These are phyloP conservation scores for Drosophila incognita DNA, from an alignment of 2,888 invertebrate genomes.

Conservation along the genomic window DNA sequence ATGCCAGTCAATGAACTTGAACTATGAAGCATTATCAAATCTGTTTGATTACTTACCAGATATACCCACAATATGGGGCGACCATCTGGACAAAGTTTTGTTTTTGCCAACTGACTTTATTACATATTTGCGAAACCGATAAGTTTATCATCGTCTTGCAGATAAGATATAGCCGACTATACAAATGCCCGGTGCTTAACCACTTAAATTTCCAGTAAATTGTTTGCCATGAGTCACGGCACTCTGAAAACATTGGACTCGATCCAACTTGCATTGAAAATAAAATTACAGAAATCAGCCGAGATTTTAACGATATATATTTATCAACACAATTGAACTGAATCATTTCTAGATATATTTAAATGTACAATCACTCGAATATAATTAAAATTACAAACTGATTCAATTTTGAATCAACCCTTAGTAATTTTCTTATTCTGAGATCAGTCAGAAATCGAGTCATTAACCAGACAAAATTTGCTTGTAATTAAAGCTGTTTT, in stretches of 20 bases:
- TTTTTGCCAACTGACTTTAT: constrained; percentile 16
- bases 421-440: not conserved
- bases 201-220: constrained; percentile 28
- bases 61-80: not conserved
- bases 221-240: constrained; percentile 39
- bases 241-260: not conserved
- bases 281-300: not conserved
- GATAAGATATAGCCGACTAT: constrained; percentile 51
- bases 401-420: not conserved
- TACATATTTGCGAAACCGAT: constrained; percentile 31
- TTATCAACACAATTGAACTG: not conserved
- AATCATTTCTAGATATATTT: not conserved
- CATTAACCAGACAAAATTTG: not conserved
- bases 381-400: not conserved
- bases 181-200: constrained; percentile 30
- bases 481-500: not conserved
- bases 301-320: not conserved
- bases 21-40: constrained; percentile 19
- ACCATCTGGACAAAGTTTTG: constrained; percentile 1
- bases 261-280: not conserved
- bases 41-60: not conserved
- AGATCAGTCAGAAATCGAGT: not conserved
- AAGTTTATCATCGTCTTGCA: constrained; percentile 42
- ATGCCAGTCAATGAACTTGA: constrained; percentile 47
- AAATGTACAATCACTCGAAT: not conserved